phyloP scores from a whole-genome alignment of 2,888 invertebrate species.

The Stenodema calcarata region DNA sequence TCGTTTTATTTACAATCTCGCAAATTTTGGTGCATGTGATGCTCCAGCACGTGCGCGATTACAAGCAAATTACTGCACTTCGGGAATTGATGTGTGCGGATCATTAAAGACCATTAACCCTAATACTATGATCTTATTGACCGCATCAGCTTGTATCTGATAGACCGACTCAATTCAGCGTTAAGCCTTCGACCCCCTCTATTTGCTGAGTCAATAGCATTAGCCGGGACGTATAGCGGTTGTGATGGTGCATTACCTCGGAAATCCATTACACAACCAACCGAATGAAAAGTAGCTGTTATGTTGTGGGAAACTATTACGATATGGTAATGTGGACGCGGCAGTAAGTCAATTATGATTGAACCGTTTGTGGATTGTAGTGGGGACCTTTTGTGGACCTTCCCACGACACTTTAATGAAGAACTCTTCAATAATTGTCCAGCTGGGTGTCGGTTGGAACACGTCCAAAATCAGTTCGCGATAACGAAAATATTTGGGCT shows the following conservation, averaged over 20 bases:
- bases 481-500: too few relatives aligned
- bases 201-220: slow-evolving; percentile 37
- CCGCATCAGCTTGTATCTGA: slow-evolving; percentile 11
- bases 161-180: not conserved
- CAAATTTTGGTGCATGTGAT: too few relatives aligned
- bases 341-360: not conserved
- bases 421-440: too few relatives aligned
- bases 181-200: not conserved
- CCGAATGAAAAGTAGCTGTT: not conserved
- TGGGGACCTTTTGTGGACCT: not conserved
- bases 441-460: too few relatives aligned
- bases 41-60: not conserved
- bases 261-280: not conserved
- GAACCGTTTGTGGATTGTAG: not conserved
- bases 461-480: too few relatives aligned
- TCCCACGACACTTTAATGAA: too few relatives aligned
- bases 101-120: slow-evolving; percentile 42
- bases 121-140: slow-evolving; percentile 41
- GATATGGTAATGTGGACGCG: not conserved
- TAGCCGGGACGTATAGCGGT: not conserved
- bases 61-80: slow-evolving; percentile 26
- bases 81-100: slow-evolving; percentile 38
- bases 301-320: not conserved
- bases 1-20: too few relatives aligned
- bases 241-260: not conserved